Conservation (phyloP, 2,113 vertebrate genomes). For the Varanus komodoensis region DNA sequence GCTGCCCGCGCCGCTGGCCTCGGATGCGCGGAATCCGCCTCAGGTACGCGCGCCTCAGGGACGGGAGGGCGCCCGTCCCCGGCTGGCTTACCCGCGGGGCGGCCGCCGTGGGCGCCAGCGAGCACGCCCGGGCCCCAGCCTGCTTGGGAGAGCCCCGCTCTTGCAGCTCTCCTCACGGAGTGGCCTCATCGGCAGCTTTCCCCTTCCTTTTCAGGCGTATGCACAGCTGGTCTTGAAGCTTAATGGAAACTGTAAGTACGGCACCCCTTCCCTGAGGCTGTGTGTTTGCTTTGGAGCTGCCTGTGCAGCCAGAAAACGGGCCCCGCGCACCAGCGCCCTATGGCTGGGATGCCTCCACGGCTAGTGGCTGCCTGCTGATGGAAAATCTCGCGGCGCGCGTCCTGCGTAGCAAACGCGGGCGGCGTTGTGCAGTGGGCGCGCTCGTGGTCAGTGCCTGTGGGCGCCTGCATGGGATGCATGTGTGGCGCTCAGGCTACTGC, state of each 20-base stretch:
- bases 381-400: too few species aligned
- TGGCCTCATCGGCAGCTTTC: not conserved
- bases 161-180: not conserved
- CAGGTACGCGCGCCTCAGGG: not conserved
- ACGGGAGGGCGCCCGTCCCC: too few species aligned
- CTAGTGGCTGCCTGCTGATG: too few species aligned
- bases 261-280: not conserved
- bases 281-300: not conserved
- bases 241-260: not conserved
- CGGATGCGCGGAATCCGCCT: too few species aligned
- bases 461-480: too few species aligned
- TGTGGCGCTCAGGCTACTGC: too few species aligned
- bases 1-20: rapidly evolving
- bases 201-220: not conserved
- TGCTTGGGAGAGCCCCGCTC: not conserved
- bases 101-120: not conserved
- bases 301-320: too few species aligned
- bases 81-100: too few species aligned
- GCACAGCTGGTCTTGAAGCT: not conserved
- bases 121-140: not conserved
- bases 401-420: too few species aligned
- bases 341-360: not conserved
- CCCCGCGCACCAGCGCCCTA: not conserved
- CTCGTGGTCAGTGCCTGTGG: too few species aligned
- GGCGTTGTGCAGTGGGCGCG: too few species aligned